Evolutionary conservation across 2,113 vertebrate genomes (phyloP).

Genomic region (Phocoena phocoena): DNA sequence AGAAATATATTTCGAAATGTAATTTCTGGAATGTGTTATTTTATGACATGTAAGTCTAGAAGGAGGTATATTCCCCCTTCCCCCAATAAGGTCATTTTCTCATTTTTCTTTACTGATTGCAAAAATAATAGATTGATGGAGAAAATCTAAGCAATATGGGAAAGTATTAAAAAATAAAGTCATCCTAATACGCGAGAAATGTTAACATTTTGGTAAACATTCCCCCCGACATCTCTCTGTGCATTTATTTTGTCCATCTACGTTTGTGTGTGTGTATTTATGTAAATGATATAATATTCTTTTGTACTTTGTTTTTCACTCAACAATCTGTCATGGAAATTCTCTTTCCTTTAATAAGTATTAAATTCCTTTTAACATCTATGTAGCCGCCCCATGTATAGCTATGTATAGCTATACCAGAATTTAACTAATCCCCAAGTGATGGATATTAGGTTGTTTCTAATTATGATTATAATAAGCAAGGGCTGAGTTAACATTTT

Average conservation of each 20-base stretch:
- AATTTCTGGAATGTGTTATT: constrained; percentile 24
- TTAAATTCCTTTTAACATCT: background rate
- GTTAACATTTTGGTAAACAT: background rate
- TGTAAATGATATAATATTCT: background rate
- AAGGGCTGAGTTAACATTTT: background rate
- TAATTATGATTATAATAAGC: background rate
- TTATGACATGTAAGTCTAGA: constrained; percentile 30
- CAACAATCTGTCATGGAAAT: background rate
- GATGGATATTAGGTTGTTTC: background rate
- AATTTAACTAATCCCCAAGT: background rate
- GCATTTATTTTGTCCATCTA: background rate
- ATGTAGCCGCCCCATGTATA: background rate
- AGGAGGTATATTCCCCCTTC: background rate
- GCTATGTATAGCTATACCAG: background rate
- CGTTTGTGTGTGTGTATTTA: background rate
- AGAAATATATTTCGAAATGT: constrained; percentile 51
- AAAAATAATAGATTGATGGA: background rate
- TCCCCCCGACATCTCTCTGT: background rate
- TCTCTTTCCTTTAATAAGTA: constrained; percentile 24
- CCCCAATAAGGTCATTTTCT: background rate
- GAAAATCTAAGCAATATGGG: background rate
- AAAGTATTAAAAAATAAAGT: background rate
- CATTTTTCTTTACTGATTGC: constrained; percentile 5
- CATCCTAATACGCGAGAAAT: background rate
- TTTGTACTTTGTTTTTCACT: background rate